Evolutionary conservation across 2,797 vertebrate species (phyloP).

Genomic region (Vireo griseus): DNA sequence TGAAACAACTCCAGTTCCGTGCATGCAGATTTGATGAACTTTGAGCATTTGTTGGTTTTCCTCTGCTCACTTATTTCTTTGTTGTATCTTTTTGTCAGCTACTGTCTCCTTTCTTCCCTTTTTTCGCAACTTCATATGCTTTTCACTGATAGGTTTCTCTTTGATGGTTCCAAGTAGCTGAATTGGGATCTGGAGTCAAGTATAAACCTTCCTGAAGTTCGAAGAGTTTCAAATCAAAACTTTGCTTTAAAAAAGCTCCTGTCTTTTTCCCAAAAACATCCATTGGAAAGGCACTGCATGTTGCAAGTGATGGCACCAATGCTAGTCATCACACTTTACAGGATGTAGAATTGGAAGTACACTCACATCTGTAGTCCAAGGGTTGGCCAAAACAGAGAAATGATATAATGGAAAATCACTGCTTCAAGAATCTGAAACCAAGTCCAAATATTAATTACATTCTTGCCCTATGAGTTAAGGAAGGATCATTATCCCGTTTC

Average conservation of each 20-base stretch:
- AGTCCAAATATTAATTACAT: background rate
- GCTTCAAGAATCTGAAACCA: slow-evolving; percentile 4
- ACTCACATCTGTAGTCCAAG: background rate
- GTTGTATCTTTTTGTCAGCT: background rate
- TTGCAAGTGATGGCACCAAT: background rate
- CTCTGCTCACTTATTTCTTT: background rate
- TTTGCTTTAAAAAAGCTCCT: background rate
- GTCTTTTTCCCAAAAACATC: background rate
- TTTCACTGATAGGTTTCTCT: background rate
- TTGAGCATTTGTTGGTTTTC: background rate
- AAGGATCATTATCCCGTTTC: background rate
- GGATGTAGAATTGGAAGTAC: background rate
- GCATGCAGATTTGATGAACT: background rate
- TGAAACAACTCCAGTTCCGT: background rate
- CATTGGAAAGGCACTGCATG: background rate
- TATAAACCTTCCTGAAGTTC: background rate
- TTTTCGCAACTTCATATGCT: background rate
- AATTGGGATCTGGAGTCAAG: background rate
- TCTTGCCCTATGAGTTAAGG: background rate
- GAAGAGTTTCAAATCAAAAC: background rate
- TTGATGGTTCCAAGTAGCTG: background rate
- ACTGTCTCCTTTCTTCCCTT: background rate
- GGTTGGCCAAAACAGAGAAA: background rate
- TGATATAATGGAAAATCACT: background rate
- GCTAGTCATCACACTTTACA: background rate